phyloP scores from a whole-genome alignment of 2,113 vertebrate species.

The Origma solitaria region DNA sequence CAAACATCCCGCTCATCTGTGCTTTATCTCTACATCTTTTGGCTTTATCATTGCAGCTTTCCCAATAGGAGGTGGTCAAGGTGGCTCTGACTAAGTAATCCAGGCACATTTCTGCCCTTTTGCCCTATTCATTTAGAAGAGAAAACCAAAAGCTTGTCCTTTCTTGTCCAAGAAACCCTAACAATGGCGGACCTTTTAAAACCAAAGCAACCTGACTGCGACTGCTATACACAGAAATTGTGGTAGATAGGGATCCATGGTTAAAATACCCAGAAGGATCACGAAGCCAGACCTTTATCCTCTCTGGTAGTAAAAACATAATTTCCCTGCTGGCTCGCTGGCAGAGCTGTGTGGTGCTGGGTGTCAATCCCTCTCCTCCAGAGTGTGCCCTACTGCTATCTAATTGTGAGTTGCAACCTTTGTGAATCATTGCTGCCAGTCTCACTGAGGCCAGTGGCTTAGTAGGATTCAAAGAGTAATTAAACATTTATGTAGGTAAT shows the following conservation, averaged over 20 bases:
- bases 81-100: background rate
- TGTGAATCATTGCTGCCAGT: background rate
- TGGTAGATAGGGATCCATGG: background rate
- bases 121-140: background rate
- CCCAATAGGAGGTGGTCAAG: background rate
- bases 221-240: background rate
- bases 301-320: background rate
- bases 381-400: background rate
- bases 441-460: background rate
- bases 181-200: background rate
- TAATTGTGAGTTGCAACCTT: background rate
- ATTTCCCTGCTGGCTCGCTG: background rate
- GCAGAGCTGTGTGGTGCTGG: background rate
- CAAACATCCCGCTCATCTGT: background rate
- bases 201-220: background rate
- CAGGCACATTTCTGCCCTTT: background rate
- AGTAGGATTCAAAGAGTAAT: background rate
- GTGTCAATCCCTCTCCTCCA: background rate
- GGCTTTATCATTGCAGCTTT: background rate
- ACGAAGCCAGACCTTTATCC: background rate
- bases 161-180: background rate
- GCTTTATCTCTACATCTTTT: background rate
- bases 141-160: background rate
- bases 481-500: slow-evolving; percentile 7
- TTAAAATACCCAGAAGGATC: background rate